Evolutionary conservation across 2,888 invertebrate species (phyloP).

Genomic region (Cataglyphis albicans): DNA sequence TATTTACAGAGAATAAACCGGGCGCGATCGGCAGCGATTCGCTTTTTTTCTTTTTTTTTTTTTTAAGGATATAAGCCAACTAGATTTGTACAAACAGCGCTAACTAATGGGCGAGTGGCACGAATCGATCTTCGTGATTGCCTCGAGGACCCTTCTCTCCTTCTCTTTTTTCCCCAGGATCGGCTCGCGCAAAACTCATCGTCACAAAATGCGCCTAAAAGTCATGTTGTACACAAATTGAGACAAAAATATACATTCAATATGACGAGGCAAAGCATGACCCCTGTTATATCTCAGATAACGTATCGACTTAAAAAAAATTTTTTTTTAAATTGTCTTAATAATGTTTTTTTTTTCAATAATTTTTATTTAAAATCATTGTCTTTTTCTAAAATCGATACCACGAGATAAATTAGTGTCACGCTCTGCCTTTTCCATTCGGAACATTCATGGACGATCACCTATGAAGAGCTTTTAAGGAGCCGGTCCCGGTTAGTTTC

Average conservation of each 20-base stretch:
- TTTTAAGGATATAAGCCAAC: conserved; percentile 55
- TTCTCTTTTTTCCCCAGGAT: conserved; percentile 7
- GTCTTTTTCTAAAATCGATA: background rate
- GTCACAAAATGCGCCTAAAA: background rate
- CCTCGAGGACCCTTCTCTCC: background rate
- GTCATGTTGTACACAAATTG: conserved; percentile 22
- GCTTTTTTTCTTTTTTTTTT: background rate
- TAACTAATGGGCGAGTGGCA: conserved; percentile 68
- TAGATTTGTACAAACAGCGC: conserved; percentile 77
- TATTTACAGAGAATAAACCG: conserved; percentile 34
- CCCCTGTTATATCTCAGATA: background rate
- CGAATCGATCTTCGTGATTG: conserved; percentile 16
- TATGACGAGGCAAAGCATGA: conserved; percentile 3
- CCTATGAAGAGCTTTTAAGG: background rate
- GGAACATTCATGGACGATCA: conserved; percentile 6
- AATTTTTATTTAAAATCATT: background rate
- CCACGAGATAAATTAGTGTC: background rate
- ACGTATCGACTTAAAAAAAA: background rate
- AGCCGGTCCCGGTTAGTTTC: conserved; percentile 54
- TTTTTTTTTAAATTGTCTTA: background rate
- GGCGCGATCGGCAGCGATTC: background rate
- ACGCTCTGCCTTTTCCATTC: background rate
- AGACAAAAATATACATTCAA: conserved; percentile 1
- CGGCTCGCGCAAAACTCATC: conserved; percentile 19
- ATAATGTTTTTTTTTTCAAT: background rate